A percentile compares a stretch with the other conserved stretches of the same genome.
phyloP scores from a whole-genome alignment of 2,888 invertebrate species.

The Hirtodrosophila histrioides region DNA sequence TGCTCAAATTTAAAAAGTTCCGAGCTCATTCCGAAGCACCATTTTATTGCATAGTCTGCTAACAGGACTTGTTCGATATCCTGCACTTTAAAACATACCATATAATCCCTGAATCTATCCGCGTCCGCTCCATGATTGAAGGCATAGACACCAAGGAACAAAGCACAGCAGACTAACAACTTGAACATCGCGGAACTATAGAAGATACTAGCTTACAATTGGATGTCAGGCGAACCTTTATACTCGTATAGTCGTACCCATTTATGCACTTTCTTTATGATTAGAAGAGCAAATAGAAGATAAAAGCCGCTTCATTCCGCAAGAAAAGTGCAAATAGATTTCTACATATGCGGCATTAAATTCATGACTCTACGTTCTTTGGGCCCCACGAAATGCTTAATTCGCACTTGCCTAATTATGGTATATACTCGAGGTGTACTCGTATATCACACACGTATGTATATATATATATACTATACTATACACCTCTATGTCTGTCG shows the following conservation, averaged over 20 bases:
- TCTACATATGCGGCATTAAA: conserved; percentile 48
- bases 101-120: conserved; percentile 23
- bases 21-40: too few relatives aligned
- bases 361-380: conserved; percentile 33
- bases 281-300: conserved; percentile 62
- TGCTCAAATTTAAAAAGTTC: too few relatives aligned
- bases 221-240: conserved; percentile 26
- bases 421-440: conserved; percentile 7
- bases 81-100: conserved; percentile 36
- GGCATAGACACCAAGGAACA: conserved; percentile 26
- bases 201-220: conserved; percentile 31
- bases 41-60: too few relatives aligned
- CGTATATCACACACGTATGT: conserved; percentile 1
- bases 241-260: conserved; percentile 27
- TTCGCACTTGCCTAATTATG: conserved; percentile 53
- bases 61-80: background rate
- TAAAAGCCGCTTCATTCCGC: conserved; percentile 53
- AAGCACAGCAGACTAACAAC: conserved; percentile 39
- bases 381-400: conserved; percentile 30
- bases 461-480: background rate
- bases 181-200: conserved; percentile 50
- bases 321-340: conserved; percentile 77
- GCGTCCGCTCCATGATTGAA: conserved; percentile 60
- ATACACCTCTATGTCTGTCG: background rate
- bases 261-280: conserved; percentile 55